A percentile compares a stretch with the other conserved stretches of the same genome.
These are phyloP conservation scores for Yponomeuta cagnagella DNA, from an alignment of 2,888 invertebrate species.

Conservation along the genomic window DNA sequence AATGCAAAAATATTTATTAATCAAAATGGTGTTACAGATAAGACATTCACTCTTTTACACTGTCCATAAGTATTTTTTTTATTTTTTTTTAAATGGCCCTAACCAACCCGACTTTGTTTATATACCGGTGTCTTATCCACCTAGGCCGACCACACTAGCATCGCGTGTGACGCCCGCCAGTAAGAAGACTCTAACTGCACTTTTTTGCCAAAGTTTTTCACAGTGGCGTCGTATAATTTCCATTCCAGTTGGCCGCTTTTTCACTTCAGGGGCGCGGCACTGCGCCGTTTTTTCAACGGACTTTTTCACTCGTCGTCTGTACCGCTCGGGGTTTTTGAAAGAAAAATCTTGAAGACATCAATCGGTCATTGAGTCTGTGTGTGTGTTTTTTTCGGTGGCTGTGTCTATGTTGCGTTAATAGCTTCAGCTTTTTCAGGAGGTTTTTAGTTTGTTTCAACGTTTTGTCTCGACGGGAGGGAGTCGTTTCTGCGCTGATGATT, in stretches of 20 bases:
- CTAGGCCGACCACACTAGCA: background rate
- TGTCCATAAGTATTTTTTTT: too few species aligned
- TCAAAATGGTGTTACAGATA: too few species aligned
- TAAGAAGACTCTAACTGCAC: conserved; percentile 31
- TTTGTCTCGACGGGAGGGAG: background rate
- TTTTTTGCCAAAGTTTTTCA: conserved; percentile 53
- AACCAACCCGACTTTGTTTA: too few species aligned
- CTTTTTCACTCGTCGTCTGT: conserved; percentile 25
- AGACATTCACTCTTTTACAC: too few species aligned
- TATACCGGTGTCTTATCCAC: conserved; percentile 7
- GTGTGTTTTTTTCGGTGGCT: conserved; percentile 20
- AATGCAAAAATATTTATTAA: too few species aligned
- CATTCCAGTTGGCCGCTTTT: conserved; percentile 51
- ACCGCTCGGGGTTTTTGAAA: conserved; percentile 7
- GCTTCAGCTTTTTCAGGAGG: conserved; percentile 6
- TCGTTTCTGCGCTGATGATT: background rate
- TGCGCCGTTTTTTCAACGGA: conserved; percentile 29
- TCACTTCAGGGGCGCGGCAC: conserved; percentile 54
- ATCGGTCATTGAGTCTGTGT: conserved; percentile 11
- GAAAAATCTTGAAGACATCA: conserved; percentile 4
- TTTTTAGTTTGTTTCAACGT: conserved; percentile 20
- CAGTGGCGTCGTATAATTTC: conserved; percentile 50
- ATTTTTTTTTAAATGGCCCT: too few species aligned
- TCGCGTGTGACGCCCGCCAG: conserved; percentile 47
- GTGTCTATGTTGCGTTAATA: conserved; percentile 24